These are phyloP conservation scores for Miopithecus talapoin DNA, from an alignment of 2,797 vertebrate genomes.

Conservation along the genomic window DNA sequence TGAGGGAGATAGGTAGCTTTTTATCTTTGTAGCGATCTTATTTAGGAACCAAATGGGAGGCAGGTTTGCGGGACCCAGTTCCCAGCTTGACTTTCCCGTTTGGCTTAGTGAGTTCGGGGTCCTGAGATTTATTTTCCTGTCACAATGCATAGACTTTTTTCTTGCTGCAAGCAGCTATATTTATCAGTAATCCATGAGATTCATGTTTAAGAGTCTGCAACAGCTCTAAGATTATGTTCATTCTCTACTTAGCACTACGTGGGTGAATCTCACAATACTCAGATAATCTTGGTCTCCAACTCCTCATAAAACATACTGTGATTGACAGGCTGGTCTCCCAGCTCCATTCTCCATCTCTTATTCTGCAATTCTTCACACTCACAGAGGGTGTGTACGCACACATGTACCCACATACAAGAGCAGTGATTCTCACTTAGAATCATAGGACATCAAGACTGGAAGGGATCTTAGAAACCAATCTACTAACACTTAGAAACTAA, in stretches of 20 bases:
- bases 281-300: background rate
- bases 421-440: constrained; percentile 18
- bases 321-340: background rate
- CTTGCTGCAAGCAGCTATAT: background rate
- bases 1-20: too few species aligned
- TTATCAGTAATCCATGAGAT: background rate
- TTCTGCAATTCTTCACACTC: constrained; percentile 7
- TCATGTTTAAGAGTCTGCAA: background rate
- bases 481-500: background rate
- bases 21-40: too few species aligned
- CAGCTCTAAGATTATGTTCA: background rate
- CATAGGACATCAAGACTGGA: background rate
- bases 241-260: background rate
- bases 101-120: too few species aligned
- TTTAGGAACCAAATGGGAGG: too few species aligned
- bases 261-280: background rate
- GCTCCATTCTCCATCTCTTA: background rate
- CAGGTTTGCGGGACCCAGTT: too few species aligned
- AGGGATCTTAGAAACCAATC: constrained; percentile 34
- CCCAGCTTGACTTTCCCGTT: too few species aligned
- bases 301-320: background rate
- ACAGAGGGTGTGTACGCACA: background rate
- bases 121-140: too few species aligned
- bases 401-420: background rate
- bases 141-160: background rate